phyloP scores from a whole-genome alignment of 2,888 invertebrate genomes.

The Euproctis similis region DNA sequence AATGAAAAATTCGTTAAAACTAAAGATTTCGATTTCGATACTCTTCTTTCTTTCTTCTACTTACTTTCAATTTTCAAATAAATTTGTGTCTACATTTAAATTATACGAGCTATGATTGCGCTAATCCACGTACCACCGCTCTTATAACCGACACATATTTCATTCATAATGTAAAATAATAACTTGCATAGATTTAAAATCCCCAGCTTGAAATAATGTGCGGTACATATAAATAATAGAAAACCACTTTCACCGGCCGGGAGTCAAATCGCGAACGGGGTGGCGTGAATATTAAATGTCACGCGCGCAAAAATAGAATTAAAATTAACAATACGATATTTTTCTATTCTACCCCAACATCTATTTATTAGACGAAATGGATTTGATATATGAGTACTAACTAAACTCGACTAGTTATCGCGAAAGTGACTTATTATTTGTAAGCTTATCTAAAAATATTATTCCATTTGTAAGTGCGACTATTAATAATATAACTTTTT shows the following conservation, averaged over 20 bases:
- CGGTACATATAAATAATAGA: constrained; percentile 28
- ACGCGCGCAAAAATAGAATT: constrained; percentile 62
- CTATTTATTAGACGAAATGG: constrained; percentile 25
- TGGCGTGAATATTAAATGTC: constrained; percentile 57
- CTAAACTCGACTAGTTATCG: constrained; percentile 10
- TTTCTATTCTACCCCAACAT: constrained; percentile 54
- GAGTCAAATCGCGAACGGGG: constrained; percentile 24
- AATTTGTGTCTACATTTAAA: no score
- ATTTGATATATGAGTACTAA: constrained; percentile 11
- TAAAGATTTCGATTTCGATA: no score
- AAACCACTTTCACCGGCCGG: constrained; percentile 13
- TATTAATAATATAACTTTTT: no score
- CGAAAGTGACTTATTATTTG: not conserved
- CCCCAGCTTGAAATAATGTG: no score
- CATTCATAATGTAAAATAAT: constrained; percentile 21
- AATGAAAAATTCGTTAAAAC: no score
- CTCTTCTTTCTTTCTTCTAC: no score
- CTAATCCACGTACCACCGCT: no score
- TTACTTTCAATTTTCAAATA: no score
- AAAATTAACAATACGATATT: constrained; percentile 63
- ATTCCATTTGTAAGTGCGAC: no score
- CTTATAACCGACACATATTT: no score
- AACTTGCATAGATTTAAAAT: constrained; percentile 14
- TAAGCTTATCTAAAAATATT: no score
- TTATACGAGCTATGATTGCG: no score